A percentile compares a stretch with the other conserved stretches of the same genome.
Evolutionary conservation across 2,888 invertebrate genomes (phyloP).

Genomic region (Rhaphigaster nebulosa): DNA sequence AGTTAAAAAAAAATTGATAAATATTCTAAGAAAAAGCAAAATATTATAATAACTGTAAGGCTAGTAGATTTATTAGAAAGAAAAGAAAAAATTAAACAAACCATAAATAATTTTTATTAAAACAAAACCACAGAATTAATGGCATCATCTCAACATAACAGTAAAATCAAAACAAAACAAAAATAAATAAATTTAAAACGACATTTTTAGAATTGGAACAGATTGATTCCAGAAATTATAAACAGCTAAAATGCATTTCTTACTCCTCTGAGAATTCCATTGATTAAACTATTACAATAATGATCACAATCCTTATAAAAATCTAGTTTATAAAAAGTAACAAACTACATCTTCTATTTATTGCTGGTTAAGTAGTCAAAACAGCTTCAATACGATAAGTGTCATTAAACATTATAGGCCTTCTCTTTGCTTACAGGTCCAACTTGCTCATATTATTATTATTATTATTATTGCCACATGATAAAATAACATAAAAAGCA

Average conservation of each 20-base stretch:
- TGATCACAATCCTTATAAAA: slow-evolving; percentile 49
- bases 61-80: background rate
- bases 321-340: slow-evolving; percentile 34
- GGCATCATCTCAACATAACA: slow-evolving; percentile 39
- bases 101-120: slow-evolving; percentile 48
- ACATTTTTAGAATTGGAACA: background rate
- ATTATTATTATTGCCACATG: slow-evolving; percentile 20
- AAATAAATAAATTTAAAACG: background rate
- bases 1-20: too few species aligned
- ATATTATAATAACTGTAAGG: background rate
- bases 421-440: background rate
- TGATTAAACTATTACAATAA: background rate
- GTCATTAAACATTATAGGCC: slow-evolving; percentile 18
- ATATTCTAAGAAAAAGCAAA: too few species aligned
- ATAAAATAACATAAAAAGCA: slow-evolving; percentile 27
- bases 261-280: background rate
- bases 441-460: background rate
- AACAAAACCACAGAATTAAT: slow-evolving; percentile 33
- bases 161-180: slow-evolving; percentile 31
- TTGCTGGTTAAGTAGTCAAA: slow-evolving; percentile 10
- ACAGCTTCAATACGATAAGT: background rate
- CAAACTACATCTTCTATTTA: slow-evolving; percentile 35
- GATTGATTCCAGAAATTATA: background rate
- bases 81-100: slow-evolving; percentile 11
- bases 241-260: background rate